These are phyloP conservation scores for Chironomus tepperi DNA, from an alignment of 1,140 invertebrate genomes.

Conservation along the genomic window DNA sequence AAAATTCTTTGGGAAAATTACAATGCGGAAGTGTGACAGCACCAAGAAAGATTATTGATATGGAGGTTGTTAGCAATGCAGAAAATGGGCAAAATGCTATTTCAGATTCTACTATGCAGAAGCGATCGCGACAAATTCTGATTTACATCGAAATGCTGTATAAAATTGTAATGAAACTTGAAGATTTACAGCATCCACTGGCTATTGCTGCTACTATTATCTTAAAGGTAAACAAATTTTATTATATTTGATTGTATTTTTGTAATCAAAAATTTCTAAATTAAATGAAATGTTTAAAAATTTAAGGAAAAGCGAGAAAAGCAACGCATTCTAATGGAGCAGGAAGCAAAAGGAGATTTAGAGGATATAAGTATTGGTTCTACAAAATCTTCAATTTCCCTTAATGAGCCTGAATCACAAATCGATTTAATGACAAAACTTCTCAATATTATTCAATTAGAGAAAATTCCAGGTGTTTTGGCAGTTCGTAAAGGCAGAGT, in stretches of 20 bases:
- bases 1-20: slow-evolving; percentile 83
- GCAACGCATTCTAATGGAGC: slow-evolving; percentile 35
- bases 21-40: slow-evolving; percentile 82
- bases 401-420: slow-evolving; percentile 35
- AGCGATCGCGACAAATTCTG: slow-evolving; percentile 61
- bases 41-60: slow-evolving; percentile 86
- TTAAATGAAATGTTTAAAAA: slow-evolving; percentile 7
- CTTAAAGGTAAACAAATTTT: slow-evolving; percentile 41
- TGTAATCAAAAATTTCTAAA: too few species aligned
- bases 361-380: slow-evolving; percentile 40
- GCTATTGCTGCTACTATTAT: slow-evolving; percentile 54
- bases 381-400: slow-evolving; percentile 39
- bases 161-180: slow-evolving; percentile 56
- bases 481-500: slow-evolving; percentile 67
- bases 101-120: slow-evolving; percentile 33
- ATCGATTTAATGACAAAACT: slow-evolving; percentile 50
- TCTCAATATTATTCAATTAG: slow-evolving; percentile 50
- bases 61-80: slow-evolving; percentile 62
- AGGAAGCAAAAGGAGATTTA: slow-evolving; percentile 47
- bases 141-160: slow-evolving; percentile 74
- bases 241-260: too few species aligned
- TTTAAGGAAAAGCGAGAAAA: slow-evolving; percentile 28
- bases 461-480: slow-evolving; percentile 55
- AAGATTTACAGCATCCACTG: slow-evolving; percentile 63
- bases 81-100: slow-evolving; percentile 36